Evolutionary conservation across 2,113 vertebrate species (phyloP), one percentile per base, ranked within the genome.

Genomic region (Melanerpes formicivorus): DNA sequence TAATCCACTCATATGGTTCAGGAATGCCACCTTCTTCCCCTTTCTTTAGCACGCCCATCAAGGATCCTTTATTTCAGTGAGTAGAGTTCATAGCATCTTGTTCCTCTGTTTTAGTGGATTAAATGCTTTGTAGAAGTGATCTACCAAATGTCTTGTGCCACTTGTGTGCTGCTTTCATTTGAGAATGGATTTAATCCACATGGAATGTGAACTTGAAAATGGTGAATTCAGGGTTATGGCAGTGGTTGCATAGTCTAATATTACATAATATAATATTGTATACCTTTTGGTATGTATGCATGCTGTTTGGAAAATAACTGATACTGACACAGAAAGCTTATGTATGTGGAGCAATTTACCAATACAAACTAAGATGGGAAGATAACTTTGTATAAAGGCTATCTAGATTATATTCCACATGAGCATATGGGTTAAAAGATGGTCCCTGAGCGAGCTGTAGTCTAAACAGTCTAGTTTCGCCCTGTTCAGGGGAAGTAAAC

Each of bases 161-260:
- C 62, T 95, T 93, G 82, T 85, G 87, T 88, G 78, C 54, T 17
- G 44, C 85, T 93, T 93, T 91, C 54, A 18, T 86, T 90, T 93
- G 71, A 76, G 75, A 92, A 90, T 90, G 48, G 46, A 9, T 79
- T 95, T 94, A 88, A 88, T 93, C 82, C 48, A 40, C 27, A 10
- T 58, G 59, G 69, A 83, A 63, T 11, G 21, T 80, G 74, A 92
- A 83, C 62, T 78, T 91, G 58, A 66, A 64, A 84, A 69, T 56
- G 5, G 17, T 64, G 37, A 75, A 54, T 80, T 80, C 32, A 3
- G 27, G 54, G 21, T 66, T 85, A 93, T 87, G 46, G 17, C 34
- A 30, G 13, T 0, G 3, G 3, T 60, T 63, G 19, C 48, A 17
- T 32, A 70, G 56, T 23, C 56, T 77, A 58, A 0, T 42, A 10